These are phyloP conservation scores for Phylloscopus collybita DNA, from an alignment of 2,797 vertebrate genomes.

Conservation along the genomic window DNA sequence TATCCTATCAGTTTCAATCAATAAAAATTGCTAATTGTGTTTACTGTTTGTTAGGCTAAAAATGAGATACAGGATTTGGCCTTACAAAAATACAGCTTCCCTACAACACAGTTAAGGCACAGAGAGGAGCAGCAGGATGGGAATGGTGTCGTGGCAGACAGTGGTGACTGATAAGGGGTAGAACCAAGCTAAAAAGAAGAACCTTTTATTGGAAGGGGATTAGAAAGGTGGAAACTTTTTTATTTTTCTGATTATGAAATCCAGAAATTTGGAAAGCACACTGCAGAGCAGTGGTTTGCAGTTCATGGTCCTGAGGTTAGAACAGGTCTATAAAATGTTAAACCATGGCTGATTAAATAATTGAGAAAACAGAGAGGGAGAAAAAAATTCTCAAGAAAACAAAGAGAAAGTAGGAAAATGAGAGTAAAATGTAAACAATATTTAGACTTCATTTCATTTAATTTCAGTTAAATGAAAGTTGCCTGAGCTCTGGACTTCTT, in stretches of 20 bases:
- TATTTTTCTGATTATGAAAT: background rate
- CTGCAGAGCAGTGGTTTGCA: background rate
- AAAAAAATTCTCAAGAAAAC: background rate
- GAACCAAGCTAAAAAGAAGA: background rate
- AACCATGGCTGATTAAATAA: background rate
- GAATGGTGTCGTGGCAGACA: accelerated
- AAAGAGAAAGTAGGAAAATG: background rate
- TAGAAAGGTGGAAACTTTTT: background rate
- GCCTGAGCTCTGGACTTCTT: background rate
- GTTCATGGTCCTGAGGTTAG: background rate
- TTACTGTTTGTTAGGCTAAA: background rate
- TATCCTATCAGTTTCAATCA: background rate
- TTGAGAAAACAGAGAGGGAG: background rate
- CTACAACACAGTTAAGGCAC: background rate
- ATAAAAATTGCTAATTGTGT: background rate
- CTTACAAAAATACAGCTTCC: background rate
- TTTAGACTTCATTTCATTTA: background rate
- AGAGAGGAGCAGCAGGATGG: background rate
- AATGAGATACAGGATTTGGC: background rate
- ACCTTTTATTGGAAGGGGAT: background rate
- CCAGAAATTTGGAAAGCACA: background rate
- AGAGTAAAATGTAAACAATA: background rate
- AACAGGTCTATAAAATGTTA: background rate
- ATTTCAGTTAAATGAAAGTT: background rate
- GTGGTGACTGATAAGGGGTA: background rate